Conservation (phyloP, 2,888 invertebrate genomes). For the Stenichneumon culpator region DNA sequence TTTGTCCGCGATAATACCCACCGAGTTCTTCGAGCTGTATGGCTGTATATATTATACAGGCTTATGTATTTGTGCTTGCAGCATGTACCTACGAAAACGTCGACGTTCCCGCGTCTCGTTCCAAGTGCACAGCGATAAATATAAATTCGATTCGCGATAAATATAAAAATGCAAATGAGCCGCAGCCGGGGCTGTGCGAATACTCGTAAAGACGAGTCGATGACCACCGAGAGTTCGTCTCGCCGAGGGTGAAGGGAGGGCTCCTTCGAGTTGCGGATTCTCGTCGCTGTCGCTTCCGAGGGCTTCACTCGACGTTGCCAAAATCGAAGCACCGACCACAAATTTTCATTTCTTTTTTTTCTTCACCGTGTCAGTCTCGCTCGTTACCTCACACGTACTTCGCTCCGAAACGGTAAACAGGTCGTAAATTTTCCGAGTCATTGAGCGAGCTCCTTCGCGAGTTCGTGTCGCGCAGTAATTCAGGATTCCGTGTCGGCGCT, state of each 20-base stretch:
- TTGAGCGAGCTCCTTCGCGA: conserved; percentile 14
- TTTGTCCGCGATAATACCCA: conserved; percentile 48
- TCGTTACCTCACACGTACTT: conserved; percentile 60
- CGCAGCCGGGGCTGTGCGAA: conserved; percentile 59
- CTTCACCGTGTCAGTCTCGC: conserved; percentile 7
- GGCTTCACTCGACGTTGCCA: conserved; percentile 37
- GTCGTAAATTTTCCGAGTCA: conserved; percentile 48
- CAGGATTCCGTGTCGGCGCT: conserved; percentile 27
- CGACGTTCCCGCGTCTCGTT: conserved; percentile 54
- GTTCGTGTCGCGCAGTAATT: conserved; percentile 40
- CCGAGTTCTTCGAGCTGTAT: conserved; percentile 18
- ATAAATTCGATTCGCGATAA: conserved; percentile 77
- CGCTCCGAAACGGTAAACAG: conserved; percentile 48
- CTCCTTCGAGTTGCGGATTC: conserved; percentile 51
- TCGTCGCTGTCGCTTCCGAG: conserved; percentile 33
- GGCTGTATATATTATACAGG: conserved; percentile 32
- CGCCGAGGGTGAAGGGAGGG: conserved; percentile 55
- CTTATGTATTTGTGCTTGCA: conserved; percentile 27
- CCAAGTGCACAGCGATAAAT: conserved; percentile 68
- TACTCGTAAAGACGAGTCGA: conserved; percentile 62
- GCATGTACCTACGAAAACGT: conserved; percentile 48
- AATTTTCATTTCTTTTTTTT: conserved; percentile 30
- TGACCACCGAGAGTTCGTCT: conserved; percentile 71
- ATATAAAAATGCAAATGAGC: conserved; percentile 82
- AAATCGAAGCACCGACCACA: conserved; percentile 52